A percentile compares a stretch with the other conserved stretches of the same genome.
Conservation (phyloP, 2,888 invertebrate species). For the Holacanthella duospinosa region DNA sequence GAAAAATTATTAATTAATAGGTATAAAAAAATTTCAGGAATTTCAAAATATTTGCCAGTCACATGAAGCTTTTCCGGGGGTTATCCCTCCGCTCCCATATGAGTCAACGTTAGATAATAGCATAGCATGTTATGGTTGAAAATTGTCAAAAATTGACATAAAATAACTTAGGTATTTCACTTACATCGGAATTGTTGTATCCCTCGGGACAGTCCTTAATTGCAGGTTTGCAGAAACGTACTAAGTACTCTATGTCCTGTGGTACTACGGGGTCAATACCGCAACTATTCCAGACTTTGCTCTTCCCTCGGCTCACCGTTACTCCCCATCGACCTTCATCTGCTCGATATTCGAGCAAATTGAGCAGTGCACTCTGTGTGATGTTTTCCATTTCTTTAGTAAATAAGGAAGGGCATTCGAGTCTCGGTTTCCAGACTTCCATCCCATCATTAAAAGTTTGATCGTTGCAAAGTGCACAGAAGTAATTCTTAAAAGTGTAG, state of each 20-base stretch:
- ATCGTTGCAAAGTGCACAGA: conserved; percentile 27
- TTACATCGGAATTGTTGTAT: conserved; percentile 42
- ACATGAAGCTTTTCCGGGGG: too few species aligned
- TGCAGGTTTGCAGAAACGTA: conserved; percentile 42
- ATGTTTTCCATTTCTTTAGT: conserved; percentile 30
- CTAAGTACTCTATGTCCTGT: conserved; percentile 39
- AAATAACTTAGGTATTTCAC: conserved; percentile 5
- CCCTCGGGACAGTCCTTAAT: conserved; percentile 41
- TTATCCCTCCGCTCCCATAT: too few species aligned
- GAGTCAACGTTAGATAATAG: too few species aligned
- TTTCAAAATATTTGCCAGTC: too few species aligned
- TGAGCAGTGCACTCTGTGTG: conserved; percentile 26
- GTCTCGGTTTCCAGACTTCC: conserved; percentile 42
- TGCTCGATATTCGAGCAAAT: conserved; percentile 36
- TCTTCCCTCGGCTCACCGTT: conserved; percentile 17
- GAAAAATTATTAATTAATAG: too few species aligned
- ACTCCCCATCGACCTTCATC: conserved; percentile 40
- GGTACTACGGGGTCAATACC: conserved; percentile 42
- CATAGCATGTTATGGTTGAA: too few species aligned
- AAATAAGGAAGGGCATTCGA: conserved; percentile 41
- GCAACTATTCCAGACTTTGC: conserved; percentile 40
- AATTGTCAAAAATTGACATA: too few species aligned
- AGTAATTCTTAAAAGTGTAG: conserved; percentile 40
- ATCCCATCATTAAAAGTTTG: conserved; percentile 38
- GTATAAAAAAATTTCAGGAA: too few species aligned